These are phyloP conservation scores for Tachina grossa DNA, from an alignment of 2,888 invertebrate genomes.

Conservation along the genomic window DNA sequence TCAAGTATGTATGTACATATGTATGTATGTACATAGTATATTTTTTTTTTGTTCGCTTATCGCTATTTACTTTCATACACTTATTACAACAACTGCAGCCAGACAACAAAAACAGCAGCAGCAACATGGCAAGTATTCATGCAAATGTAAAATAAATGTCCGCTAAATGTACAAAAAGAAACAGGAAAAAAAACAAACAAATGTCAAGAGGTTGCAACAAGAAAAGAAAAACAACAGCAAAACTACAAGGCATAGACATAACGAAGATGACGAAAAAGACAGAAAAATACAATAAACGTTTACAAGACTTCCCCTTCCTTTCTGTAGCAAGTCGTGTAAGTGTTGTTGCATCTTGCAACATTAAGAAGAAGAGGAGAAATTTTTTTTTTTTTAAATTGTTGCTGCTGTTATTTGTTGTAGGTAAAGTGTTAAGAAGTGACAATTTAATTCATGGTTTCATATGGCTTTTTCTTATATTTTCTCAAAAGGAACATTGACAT, in stretches of 20 bases:
- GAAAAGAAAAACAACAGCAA: not conserved
- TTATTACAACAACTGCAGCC: conserved; percentile 46
- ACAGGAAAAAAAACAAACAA: conserved; percentile 57
- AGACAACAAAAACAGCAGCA: conserved; percentile 36
- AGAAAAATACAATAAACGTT: conserved; percentile 51
- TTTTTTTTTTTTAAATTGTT: not conserved
- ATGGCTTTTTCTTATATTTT: conserved; percentile 15
- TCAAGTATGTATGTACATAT: conserved; percentile 4
- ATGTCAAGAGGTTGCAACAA: conserved; percentile 65
- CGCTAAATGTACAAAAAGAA: conserved; percentile 62
- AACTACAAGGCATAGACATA: conserved; percentile 41
- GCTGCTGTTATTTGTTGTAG: conserved; percentile 24
- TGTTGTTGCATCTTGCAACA: not conserved
- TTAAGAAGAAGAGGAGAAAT: not conserved
- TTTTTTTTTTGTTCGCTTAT: not conserved
- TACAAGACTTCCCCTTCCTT: conserved; percentile 61
- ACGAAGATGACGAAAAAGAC: conserved; percentile 44
- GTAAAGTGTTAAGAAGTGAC: conserved; percentile 62
- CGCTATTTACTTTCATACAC: conserved; percentile 30
- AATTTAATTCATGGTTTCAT: conserved; percentile 58
- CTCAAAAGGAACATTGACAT: not conserved
- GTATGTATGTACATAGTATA: not conserved
- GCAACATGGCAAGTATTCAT: conserved; percentile 30
- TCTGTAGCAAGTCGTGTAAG: too few species aligned
- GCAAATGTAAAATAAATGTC: conserved; percentile 67